Conservation (phyloP, 2,113 vertebrate species). For the Hippoglossus stenolepis region DNA sequence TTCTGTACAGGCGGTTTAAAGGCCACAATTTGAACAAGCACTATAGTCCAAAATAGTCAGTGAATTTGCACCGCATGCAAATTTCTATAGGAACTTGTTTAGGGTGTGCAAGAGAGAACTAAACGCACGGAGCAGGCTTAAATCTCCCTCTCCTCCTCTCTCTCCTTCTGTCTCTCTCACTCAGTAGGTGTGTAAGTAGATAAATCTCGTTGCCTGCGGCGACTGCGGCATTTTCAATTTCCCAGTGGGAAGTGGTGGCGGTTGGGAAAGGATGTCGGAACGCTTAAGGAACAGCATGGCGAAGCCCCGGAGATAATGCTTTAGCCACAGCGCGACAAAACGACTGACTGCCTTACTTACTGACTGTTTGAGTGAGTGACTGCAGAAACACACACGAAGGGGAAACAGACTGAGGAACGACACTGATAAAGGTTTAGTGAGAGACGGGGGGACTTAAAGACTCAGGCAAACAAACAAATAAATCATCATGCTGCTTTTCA, state of each 20-base stretch:
- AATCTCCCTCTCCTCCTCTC: constrained; percentile 36
- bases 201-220: constrained; percentile 77
- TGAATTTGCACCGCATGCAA: constrained; percentile 36
- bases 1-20: constrained; percentile 17
- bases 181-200: constrained; percentile 81
- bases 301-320: constrained; percentile 80
- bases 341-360: constrained; percentile 62
- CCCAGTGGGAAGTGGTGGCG: constrained; percentile 76
- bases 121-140: constrained; percentile 17
- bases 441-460: constrained; percentile 3
- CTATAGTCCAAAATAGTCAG: not conserved
- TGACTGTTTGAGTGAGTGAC: constrained; percentile 53
- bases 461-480: constrained; percentile 14
- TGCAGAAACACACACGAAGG: constrained; percentile 11
- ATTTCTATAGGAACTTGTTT: constrained; percentile 28
- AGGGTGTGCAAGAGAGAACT: constrained; percentile 13
- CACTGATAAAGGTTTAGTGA: constrained; percentile 20
- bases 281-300: constrained; percentile 78
- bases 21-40: constrained; percentile 25
- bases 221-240: constrained; percentile 81
- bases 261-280: constrained; percentile 75
- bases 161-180: constrained; percentile 50
- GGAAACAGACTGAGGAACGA: constrained; percentile 25
- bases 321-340: constrained; percentile 76
- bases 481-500: not conserved